A percentile compares a stretch with the other conserved stretches of the same genome.
Evolutionary conservation across 2,113 vertebrate species (phyloP).

Genomic region (Proteles cristata): DNA sequence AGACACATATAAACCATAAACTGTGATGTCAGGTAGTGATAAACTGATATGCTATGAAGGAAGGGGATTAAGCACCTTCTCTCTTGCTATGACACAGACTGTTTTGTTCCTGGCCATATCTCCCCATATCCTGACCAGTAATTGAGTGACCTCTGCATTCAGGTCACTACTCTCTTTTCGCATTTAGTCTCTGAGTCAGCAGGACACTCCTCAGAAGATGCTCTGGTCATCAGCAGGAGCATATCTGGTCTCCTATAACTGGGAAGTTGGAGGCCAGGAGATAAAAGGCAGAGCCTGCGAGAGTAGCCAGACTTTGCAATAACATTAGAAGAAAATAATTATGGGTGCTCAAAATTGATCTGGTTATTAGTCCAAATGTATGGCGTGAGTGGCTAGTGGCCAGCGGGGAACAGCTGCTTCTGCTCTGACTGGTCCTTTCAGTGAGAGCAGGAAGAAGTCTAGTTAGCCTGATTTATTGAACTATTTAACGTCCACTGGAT

Average conservation of each 20-base stretch:
- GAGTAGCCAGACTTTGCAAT: background rate
- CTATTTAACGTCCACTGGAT: background rate
- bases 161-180: background rate
- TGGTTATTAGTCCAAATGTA: conserved; percentile 64
- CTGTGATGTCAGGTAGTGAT: background rate
- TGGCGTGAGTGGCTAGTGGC: background rate
- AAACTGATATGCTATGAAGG: background rate
- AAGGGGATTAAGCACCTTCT: background rate
- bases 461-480: conserved; percentile 49
- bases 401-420: conserved; percentile 68
- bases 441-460: conserved; percentile 69
- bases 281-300: conserved; percentile 6
- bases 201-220: background rate
- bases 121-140: background rate
- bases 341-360: conserved; percentile 40
- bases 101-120: background rate
- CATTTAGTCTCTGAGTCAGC: background rate
- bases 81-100: background rate
- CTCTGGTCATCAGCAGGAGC: background rate
- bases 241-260: background rate
- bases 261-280: conserved; percentile 45
- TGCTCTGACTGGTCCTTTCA: conserved; percentile 61
- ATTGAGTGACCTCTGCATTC: background rate
- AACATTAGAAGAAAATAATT: conserved; percentile 39
- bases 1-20: background rate